Conservation (phyloP, 2,113 vertebrate genomes). For the Dendropsophus ebraccatus region DNA sequence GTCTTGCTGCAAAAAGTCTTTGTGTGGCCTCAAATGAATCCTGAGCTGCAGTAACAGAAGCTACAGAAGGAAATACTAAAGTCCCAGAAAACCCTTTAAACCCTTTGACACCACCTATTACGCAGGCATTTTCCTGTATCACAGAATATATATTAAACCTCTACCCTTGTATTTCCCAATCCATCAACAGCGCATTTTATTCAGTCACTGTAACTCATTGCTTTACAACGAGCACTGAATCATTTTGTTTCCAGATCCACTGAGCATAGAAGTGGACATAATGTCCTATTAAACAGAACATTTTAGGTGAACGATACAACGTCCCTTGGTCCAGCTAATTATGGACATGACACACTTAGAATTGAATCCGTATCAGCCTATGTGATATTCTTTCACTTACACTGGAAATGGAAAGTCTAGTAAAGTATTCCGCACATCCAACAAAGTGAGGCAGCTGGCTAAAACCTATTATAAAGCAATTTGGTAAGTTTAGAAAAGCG, state of each 20-base stretch:
- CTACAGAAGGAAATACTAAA: no score
- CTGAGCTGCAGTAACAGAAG: no score
- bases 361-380: conserved; percentile 44
- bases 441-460: conserved; percentile 64
- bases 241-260: not conserved
- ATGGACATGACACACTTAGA: not conserved
- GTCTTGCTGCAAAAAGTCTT: no score
- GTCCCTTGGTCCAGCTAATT: not conserved
- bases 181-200: not conserved
- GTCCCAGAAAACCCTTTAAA: not conserved
- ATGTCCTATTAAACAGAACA: not conserved
- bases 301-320: not conserved
- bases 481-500: conserved; percentile 63
- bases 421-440: conserved; percentile 58
- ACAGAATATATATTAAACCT: no score
- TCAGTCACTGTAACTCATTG: not conserved
- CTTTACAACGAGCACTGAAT: not conserved
- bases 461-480: conserved; percentile 62
- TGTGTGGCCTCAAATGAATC: no score
- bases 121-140: not conserved
- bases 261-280: not conserved
- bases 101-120: not conserved
- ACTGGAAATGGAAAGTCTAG: conserved; percentile 61
- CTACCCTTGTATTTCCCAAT: not conserved
- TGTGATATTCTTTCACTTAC: conserved; percentile 45